Conservation (phyloP, 2,888 invertebrate genomes). For the Nemurella pictetii region DNA sequence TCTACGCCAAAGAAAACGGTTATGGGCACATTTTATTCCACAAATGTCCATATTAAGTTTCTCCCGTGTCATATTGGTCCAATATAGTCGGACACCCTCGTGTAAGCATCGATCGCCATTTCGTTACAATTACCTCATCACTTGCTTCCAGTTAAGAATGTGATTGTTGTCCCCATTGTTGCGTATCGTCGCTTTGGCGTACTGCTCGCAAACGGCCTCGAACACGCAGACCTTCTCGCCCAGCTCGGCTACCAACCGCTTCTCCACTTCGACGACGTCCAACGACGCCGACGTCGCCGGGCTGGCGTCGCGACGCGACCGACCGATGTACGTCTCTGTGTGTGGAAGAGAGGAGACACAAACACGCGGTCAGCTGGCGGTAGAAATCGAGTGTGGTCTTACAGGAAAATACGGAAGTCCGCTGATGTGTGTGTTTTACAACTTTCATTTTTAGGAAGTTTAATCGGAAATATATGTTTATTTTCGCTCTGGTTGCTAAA, state of each 20-base stretch:
- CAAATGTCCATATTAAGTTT: background rate
- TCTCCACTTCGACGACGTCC: constrained; percentile 75
- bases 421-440: background rate
- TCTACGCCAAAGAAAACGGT: too few relatives aligned
- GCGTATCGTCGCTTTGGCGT: constrained; percentile 61
- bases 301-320: constrained; percentile 61
- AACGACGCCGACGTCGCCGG: constrained; percentile 49
- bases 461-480: background rate
- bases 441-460: background rate
- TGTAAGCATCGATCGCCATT: background rate
- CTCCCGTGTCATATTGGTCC: background rate
- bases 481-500: too few relatives aligned
- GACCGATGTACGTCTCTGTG: constrained; percentile 71
- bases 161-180: constrained; percentile 50
- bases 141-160: constrained; percentile 70
- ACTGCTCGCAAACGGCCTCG: constrained; percentile 74
- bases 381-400: background rate
- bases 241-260: constrained; percentile 73
- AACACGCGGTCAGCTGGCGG: background rate
- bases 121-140: constrained; percentile 76
- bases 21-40: too few relatives aligned
- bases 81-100: too few relatives aligned
- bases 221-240: constrained; percentile 78
- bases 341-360: background rate
- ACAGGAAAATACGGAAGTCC: background rate